Evolutionary conservation across 2,888 invertebrate genomes (phyloP).

Genomic region (Caenorhabditis parvicauda): DNA sequence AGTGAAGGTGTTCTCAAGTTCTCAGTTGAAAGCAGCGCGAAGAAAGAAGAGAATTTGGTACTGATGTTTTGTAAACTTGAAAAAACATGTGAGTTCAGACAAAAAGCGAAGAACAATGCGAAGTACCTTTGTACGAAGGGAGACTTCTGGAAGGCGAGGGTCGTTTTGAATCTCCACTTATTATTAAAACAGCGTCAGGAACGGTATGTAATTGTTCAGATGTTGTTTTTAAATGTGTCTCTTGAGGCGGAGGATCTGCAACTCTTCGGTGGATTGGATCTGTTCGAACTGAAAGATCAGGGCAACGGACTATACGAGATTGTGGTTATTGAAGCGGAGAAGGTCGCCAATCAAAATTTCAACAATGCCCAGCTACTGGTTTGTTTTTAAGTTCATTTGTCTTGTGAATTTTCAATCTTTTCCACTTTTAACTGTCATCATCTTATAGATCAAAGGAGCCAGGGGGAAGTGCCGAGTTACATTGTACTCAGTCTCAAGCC

Average conservation of each 20-base stretch:
- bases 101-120: constrained; percentile 15
- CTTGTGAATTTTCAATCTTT: neutral
- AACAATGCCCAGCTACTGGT: constrained; percentile 22
- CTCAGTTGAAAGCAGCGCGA: too few species aligned
- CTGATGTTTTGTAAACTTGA: too few species aligned
- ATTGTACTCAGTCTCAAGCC: constrained; percentile 1
- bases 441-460: neutral
- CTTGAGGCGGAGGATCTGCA: constrained; percentile 4
- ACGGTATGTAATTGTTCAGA: too few species aligned
- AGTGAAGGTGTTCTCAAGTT: too few species aligned
- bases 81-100: too few species aligned
- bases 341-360: constrained; percentile 13
- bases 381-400: neutral
- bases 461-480: constrained; percentile 18
- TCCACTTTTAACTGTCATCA: neutral
- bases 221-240: neutral
- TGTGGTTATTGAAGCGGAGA: constrained; percentile 1
- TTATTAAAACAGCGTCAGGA: constrained; percentile 10
- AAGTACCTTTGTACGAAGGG: constrained; percentile 20
- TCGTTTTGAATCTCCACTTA: constrained; percentile 12
- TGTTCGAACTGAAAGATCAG: constrained; percentile 3
- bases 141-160: constrained; percentile 14
- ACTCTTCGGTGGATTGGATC: constrained; percentile 18
- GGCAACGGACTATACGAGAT: constrained; percentile 11
- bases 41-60: neutral